Base-by-base conservation (phyloP, 2,888 invertebrate genomes). In the Drosophila leonis region DNA sequence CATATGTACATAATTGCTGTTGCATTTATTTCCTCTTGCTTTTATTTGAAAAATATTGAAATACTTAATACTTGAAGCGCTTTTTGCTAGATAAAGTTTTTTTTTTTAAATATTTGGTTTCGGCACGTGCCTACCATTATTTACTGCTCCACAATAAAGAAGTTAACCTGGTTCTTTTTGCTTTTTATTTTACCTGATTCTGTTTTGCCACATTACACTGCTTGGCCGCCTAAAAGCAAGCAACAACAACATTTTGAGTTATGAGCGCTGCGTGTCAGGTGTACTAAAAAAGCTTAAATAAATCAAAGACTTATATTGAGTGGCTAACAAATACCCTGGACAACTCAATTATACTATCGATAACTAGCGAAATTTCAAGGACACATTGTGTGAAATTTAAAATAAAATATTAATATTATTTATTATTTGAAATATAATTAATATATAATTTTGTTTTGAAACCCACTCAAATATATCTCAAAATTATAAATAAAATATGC, bases 91-190 rank as follows among this genome's bases (percentile, higher is more conserved):
- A 7, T 37, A 42, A 65, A 35, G 48, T 66, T 80, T 75, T 70
- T 42, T 8, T 24, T 24, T 24, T 24, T 24, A 65, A 29, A 46
- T 33, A 54, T 42, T 65, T 44, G 37, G 7, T 72, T 46, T 18
- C 54, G 64, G 72, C 92, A 91, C 92, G 92, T 92, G 78, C 64
- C 60, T 54, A 66, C 73, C 79, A 91, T 92, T 88, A 88, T 90
- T 91, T 89, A 91, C 91, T 88, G 90, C 91, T 82, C 84, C 80
- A 78, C 65, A 55, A 55, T 49, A 65, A 59, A 67, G 63, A 64
- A 76, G 69, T 65, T 75, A 72, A 48, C 54, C 24, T 61, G 65
- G 35, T 54, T 71, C 65, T n/a, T 71, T 66, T 80, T 80, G 61
- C 79, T 79, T 70, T 75, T 75, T 37, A 15, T 37, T 76, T 66